phyloP scores from a whole-genome alignment of 2,888 invertebrate species.

The Drosophila setosimentum region DNA sequence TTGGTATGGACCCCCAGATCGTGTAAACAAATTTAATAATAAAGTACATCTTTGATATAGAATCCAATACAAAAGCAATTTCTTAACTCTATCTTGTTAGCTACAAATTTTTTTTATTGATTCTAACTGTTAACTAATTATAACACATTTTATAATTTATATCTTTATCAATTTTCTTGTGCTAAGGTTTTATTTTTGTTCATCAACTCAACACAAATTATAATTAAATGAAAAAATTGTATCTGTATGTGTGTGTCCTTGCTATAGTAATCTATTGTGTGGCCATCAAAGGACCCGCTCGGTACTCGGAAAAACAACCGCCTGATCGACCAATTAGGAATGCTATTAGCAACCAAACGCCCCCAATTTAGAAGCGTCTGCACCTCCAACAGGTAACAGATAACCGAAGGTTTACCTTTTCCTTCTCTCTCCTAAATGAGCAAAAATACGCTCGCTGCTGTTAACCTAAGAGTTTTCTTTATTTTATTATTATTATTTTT shows the following conservation, averaged over 20 bases:
- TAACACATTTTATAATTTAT: not conserved
- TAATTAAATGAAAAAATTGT: constrained; percentile 8
- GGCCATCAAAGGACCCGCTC: constrained; percentile 58
- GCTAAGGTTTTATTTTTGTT: not conserved
- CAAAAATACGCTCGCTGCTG: constrained; percentile 33
- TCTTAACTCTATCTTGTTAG: not conserved
- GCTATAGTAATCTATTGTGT: constrained; percentile 2
- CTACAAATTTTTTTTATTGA: not conserved
- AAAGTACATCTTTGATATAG: not conserved
- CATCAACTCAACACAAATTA: constrained; percentile 1
- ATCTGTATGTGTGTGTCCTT: constrained; percentile 46
- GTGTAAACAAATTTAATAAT: not conserved
- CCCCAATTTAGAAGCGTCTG: constrained; percentile 36
- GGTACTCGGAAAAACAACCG: constrained; percentile 45
- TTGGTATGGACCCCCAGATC: not conserved
- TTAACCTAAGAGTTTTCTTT: constrained; percentile 1
- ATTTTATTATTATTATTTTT: not conserved
- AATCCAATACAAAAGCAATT: not conserved
- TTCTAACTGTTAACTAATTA: not conserved
- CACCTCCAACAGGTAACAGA: constrained; percentile 48
- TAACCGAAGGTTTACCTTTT: not conserved
- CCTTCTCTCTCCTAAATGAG: constrained; percentile 29
- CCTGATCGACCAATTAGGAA: constrained; percentile 63
- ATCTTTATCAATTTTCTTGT: not conserved
- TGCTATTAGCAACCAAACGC: constrained; percentile 68